These are phyloP conservation scores for Thereva nobilitata DNA, from an alignment of 2,888 invertebrate species.

Conservation along the genomic window DNA sequence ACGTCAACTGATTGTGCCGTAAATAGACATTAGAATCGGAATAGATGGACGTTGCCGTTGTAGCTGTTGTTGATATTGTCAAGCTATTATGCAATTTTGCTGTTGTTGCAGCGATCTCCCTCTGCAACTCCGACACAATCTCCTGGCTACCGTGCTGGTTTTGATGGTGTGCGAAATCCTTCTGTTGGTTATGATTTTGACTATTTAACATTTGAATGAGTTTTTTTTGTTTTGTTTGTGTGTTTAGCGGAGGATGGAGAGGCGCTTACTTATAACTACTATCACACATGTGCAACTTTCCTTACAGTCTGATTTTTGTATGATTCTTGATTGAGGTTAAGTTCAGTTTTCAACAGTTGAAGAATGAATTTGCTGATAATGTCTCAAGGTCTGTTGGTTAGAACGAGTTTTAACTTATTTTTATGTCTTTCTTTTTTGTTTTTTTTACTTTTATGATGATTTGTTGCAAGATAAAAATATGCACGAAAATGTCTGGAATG, in stretches of 20 bases:
- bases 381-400: too few relatives aligned
- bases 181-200: slow-evolving; percentile 43
- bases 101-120: slow-evolving; percentile 41
- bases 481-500: too few relatives aligned
- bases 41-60: slow-evolving; percentile 16
- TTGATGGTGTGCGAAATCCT: slow-evolving; percentile 44
- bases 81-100: slow-evolving; percentile 41
- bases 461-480: too few relatives aligned
- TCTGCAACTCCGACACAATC: slow-evolving; percentile 6
- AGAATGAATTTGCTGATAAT: too few relatives aligned
- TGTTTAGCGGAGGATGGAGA: too few relatives aligned
- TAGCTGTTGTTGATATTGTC: slow-evolving; percentile 35
- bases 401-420: too few relatives aligned
- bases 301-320: slow-evolving; percentile 1
- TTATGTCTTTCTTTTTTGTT: too few relatives aligned
- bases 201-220: slow-evolving; percentile 45
- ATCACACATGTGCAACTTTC: slow-evolving; percentile 18
- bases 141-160: slow-evolving; percentile 37
- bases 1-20: slow-evolving; percentile 33
- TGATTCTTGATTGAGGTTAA: slow-evolving; percentile 1
- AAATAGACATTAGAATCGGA: slow-evolving; percentile 20
- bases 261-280: slow-evolving; percentile 15
- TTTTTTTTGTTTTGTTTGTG: slow-evolving; percentile 15
- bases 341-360: neutral
- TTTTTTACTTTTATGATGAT: too few relatives aligned